Conservation (phyloP, 2,888 invertebrate genomes). For the Agriotes lineatus region DNA sequence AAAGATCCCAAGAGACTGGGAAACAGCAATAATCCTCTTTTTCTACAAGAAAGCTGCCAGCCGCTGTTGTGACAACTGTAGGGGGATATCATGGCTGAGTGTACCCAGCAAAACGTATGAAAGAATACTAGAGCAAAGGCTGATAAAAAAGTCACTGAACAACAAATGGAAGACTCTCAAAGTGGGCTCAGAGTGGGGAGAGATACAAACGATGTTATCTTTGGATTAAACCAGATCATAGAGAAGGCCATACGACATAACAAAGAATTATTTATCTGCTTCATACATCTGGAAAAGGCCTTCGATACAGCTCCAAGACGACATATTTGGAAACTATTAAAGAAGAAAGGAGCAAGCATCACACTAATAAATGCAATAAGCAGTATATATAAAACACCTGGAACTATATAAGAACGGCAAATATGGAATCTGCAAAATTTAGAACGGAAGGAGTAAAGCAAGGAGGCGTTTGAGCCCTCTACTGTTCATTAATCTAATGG, state of each 20-base stretch:
- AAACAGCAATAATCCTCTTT: neutral
- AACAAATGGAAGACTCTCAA: neutral
- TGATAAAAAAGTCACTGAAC: neutral
- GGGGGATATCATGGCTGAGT: neutral
- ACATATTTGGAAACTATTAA: too few relatives aligned
- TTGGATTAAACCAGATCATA: neutral
- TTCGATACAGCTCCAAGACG: too few relatives aligned
- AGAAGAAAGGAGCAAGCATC: too few relatives aligned
- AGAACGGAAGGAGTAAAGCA: too few relatives aligned
- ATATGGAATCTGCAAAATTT: too few relatives aligned
- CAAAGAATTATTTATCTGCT: neutral
- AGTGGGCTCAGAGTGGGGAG: neutral
- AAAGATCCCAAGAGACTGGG: too few relatives aligned
- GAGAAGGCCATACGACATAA: neutral
- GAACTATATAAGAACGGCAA: too few relatives aligned
- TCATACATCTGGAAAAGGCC: neutral
- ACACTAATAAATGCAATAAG: too few relatives aligned
- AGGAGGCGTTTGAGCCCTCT: too few relatives aligned
- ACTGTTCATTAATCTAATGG: too few relatives aligned
- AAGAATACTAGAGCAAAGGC: neutral
- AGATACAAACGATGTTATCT: neutral
- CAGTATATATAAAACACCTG: too few relatives aligned
- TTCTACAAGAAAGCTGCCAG: neutral
- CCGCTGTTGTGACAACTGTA: neutral
- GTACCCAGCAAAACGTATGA: neutral